Evolutionary conservation across 1,140 invertebrate species (phyloP).

Genomic region (Microvelia longipes): DNA sequence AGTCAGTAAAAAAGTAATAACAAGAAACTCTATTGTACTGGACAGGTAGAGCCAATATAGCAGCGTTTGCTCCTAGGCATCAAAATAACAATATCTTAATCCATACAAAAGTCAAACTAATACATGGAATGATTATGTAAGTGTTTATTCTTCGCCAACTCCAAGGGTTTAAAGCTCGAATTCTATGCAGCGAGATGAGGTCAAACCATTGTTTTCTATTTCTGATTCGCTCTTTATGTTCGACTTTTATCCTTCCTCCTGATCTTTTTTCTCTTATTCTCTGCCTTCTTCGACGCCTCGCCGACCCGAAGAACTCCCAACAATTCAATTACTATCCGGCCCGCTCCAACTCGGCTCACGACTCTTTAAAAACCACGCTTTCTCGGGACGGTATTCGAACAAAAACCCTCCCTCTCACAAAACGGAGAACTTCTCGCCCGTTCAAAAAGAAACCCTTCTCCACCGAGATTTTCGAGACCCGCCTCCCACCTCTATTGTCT

Average conservation of each 20-base stretch:
- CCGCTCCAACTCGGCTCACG: not conserved
- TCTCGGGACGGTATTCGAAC: not conserved
- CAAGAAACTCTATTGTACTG: too few species aligned
- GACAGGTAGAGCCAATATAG: too few species aligned
- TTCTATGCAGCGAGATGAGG: not conserved
- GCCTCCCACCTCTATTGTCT: not conserved
- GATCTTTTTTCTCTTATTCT: not conserved
- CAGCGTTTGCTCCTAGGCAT: too few species aligned
- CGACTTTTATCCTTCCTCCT: not conserved
- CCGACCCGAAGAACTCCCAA: not conserved
- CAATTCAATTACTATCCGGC: not conserved
- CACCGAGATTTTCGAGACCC: not conserved
- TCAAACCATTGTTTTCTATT: not conserved
- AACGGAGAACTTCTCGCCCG: not conserved
- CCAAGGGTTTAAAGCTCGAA: too few species aligned
- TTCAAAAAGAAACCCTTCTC: not conserved
- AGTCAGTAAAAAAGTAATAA: too few species aligned
- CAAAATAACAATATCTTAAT: too few species aligned
- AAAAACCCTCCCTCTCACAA: too few species aligned
- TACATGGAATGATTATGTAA: too few species aligned
- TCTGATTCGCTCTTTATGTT: not conserved
- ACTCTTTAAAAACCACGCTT: not conserved
- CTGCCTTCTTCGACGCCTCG: not conserved
- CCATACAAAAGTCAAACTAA: too few species aligned
- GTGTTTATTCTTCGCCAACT: too few species aligned